Evolutionary conservation across 2,888 invertebrate genomes (phyloP), one percentile per base, ranked within the genome.

Genomic region (Thecophora atra): DNA sequence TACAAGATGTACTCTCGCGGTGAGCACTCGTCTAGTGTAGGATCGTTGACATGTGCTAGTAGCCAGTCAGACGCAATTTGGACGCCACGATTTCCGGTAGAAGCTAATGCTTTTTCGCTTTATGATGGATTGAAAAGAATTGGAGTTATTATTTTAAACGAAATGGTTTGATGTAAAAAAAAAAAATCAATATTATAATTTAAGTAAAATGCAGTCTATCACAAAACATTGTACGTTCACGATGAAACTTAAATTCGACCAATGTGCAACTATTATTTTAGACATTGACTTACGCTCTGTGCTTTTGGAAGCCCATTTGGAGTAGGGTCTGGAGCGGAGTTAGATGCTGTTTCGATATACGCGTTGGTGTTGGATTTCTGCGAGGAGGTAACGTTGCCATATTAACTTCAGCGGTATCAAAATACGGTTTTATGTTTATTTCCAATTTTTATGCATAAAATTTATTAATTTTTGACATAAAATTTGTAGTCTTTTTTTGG

Each of bases 31-130:
- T 97, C 95, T 65, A 97, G 87, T 24, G 90, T 90, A 0, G 93
- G 89, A 87, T 97, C 97, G 82, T 94, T 93, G 0, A 96, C 94
- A 83, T 97, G 97, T 8, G 95, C 94, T 74, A 96, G 85, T 15
- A 97, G 87, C 97, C 96, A 97, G 83, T 96, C 96, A 0, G 95
- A 94, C 11, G 96, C 96, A 74, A 95, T 88, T 85, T 96, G 95
- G 30, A 95, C 94, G 75, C 95, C 94, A 73, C 93, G 89, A 84
- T 96, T 92, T 21, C 96, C 96, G 4, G 96, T 97, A 13, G 96
- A 95, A 19, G 96, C 95, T 74, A 97, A 86, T 6, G 96, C 96
- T 83, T 96, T 97, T 83, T 95, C 92, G 56, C 96, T 96, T 51
- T n/a, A 24, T 19, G 60, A 11, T 60, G 11, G 1, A 13, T 26